Base-by-base conservation (phyloP, 2,888 invertebrate genomes). In the Galeopsomyia nigrocyanea region DNA sequence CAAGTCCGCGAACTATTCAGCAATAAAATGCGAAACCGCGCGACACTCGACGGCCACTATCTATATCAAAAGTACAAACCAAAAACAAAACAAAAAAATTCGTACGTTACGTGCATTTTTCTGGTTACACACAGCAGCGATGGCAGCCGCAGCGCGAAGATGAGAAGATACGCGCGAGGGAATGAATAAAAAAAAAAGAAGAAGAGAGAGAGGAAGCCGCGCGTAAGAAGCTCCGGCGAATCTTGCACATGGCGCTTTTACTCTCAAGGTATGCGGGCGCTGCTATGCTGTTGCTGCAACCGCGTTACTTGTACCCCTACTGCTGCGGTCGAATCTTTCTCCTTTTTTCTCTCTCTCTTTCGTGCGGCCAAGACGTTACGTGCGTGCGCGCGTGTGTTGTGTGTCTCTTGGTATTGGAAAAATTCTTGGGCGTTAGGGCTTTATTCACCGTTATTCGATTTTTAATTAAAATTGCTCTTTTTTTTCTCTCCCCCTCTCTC, bases 31-130 rank as follows among this genome's bases (percentile, higher is more conserved):
- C 39, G 10, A 39, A 1, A 39, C 26, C 26, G 5, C 26, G 5
- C 39, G 39, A 39, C 39, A 13, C 39, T 39, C 2, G 39, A 3
- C 39, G 39, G n/a, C n/a, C n/a, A n/a, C n/a, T 31, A 31, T 7
- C 31, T 3, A 5, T 3, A 7, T 7, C 3, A 31, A 31, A 31
- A 7, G 31, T 31, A 31, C 31, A 31, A 31, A 31, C 7, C 66
- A 66, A 75, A 77, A 75, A 76, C 74, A 75, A 75, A 73, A 76
- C 69, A 77, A 73, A 71, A 73, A 74, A 75, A 74, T 73, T 73
- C 50, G 39, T 21, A 57, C 31, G 57, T 21, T 16, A 21, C 21
- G 57, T 21, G 57, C 16, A 57, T 57, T 57, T 57, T 57, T n/a
- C 31, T n/a, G 57, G 39, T 3, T 39, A 39, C 39, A 39, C n/a